Base-by-base conservation (phyloP, 2,888 invertebrate species). In the Oxycera nigricornis region DNA sequence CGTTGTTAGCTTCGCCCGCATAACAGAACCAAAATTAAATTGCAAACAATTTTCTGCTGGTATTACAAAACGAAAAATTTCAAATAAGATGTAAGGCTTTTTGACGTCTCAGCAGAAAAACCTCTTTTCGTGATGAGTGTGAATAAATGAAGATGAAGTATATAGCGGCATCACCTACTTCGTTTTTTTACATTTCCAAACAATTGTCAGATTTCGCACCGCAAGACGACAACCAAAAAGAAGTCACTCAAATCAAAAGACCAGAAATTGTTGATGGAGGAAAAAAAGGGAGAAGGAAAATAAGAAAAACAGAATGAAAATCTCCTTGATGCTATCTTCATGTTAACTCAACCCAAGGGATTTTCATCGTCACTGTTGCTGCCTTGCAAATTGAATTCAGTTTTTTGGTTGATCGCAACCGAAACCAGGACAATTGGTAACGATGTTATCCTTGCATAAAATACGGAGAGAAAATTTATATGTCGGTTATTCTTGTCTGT, bases 311-410 rank as follows among this genome's bases (percentile, higher is more conserved):
- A 61, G 2, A 28, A 26, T 17, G n/a, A 31, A 28, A 30, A 31
- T 61, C 31, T 26, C 24, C 61, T 30, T 61, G 61, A 61, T 61
- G 30, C 20, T 28, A 17, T 31, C 31, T 28, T 61, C 31, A 20
- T 1, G 31, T 61, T 2, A 61, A 61, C 17, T 61, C 31, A 31
- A 17, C 61, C 28, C 61, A 2, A 9, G 30, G 14, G 61, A 31
- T 4, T 30, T 31, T 46, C 46, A 46, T 2, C 11, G 17, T 26
- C 26, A 31, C 26, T 61, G 30, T 11, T 17, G 61, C 28, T 26
- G 59, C 31, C 31, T 61, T 52, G n/a, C 31, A 31, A 61, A 61
- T 61, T 61, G 31, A 61, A 31, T 61, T 61, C 61, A 3, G 30
- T 61, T 20, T n/a, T 52, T 14, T 2, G 52, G 52, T 52, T 52